A percentile compares a stretch with the other conserved stretches of the same genome.
Evolutionary conservation across 2,888 invertebrate species (phyloP).

Genomic region (Drosophila quinaria): DNA sequence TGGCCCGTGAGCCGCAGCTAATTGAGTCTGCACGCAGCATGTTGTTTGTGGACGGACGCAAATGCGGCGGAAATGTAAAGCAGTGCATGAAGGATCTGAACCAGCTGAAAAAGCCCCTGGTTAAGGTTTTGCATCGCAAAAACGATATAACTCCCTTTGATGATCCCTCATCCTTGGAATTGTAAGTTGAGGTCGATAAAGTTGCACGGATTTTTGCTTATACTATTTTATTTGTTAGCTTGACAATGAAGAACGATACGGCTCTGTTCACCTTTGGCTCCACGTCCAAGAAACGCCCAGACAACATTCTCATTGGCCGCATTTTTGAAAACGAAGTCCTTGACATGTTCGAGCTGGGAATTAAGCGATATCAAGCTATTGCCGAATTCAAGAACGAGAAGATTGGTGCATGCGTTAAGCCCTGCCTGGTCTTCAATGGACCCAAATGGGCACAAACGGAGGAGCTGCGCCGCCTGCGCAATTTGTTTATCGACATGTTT

Average conservation of each 20-base stretch:
- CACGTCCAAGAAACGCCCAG: slow-evolving; percentile 97
- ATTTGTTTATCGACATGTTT: slow-evolving; percentile 96
- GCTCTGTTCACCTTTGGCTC: slow-evolving; percentile 96
- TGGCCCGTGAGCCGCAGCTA: slow-evolving; percentile 93
- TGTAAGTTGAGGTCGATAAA: slow-evolving; percentile 87
- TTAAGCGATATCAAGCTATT: slow-evolving; percentile 93
- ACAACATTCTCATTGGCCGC: slow-evolving; percentile 95
- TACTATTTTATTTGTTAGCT: slow-evolving; percentile 82
- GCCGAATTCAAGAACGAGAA: slow-evolving; percentile 92
- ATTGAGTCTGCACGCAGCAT: slow-evolving; percentile 95
- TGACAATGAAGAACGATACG: slow-evolving; percentile 93
- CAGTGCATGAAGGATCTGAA: slow-evolving; percentile 94
- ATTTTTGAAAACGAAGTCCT: slow-evolving; percentile 95
- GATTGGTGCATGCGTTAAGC: slow-evolving; percentile 93
- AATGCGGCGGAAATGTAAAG: slow-evolving; percentile 90
- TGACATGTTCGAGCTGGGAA: slow-evolving; percentile 98
- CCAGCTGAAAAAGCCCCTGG: slow-evolving; percentile 94
- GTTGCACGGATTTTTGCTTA: not conserved
- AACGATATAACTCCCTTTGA: slow-evolving; percentile 98
- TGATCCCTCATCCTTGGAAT: slow-evolving; percentile 93
- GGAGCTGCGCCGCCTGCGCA: slow-evolving; percentile 93
- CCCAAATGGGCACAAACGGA: slow-evolving; percentile 94
- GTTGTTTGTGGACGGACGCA: slow-evolving; percentile 94
- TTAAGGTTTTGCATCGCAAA: slow-evolving; percentile 91
- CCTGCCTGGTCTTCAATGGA: slow-evolving; percentile 96